Base-by-base conservation (phyloP, 2,113 vertebrate genomes). In the Oryzias celebensis region DNA sequence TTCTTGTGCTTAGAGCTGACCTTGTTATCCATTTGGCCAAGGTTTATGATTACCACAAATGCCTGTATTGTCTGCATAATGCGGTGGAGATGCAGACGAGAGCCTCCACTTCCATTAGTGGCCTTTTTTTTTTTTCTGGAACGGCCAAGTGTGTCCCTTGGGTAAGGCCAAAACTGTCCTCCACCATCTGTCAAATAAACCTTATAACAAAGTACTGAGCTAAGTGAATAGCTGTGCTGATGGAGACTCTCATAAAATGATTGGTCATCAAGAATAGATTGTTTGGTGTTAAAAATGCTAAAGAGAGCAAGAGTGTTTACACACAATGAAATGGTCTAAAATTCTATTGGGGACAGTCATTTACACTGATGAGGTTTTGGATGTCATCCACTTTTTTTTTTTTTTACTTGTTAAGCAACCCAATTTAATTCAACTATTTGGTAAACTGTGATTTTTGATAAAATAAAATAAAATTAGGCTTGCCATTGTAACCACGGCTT, bases 51-150 rank as follows among this genome's bases (percentile, higher is more conserved):
- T 88, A 92, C 61, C 31, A 93, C 95, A 92, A 94, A 94, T 91
- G 93, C 81, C 90, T 91, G 92, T 64, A 93, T 92, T 94, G 91
- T 91, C 88, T 91, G 89, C 90, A 92, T 94, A 91, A 85, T 95
- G 92, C 88, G 89, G 55, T 51, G 42, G 79, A 82, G 84, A 12
- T 73, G 91, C 92, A 92, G 86, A 91, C 82, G 84, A 91, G 59
- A 71, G 76, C 91, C 91, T 93, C 88, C 77, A 88, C 85, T 92
- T 95, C 93, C 94, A 93, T 96, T 96, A 95, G 94, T 92, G 92
- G 92, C 78, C 76, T 91, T 83, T 91, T 94, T 87, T 87, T 95
- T 93, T 87, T 95, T 93, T 93, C 91, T 86, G 91, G 90, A 90
- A 88, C 91, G 93, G 93, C 92, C 92, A 94, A 92, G 93, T 91